Evolutionary conservation across 1,140 invertebrate species (phyloP), one percentile per base, ranked within the genome.

Genomic region (Orchesella cincta): DNA sequence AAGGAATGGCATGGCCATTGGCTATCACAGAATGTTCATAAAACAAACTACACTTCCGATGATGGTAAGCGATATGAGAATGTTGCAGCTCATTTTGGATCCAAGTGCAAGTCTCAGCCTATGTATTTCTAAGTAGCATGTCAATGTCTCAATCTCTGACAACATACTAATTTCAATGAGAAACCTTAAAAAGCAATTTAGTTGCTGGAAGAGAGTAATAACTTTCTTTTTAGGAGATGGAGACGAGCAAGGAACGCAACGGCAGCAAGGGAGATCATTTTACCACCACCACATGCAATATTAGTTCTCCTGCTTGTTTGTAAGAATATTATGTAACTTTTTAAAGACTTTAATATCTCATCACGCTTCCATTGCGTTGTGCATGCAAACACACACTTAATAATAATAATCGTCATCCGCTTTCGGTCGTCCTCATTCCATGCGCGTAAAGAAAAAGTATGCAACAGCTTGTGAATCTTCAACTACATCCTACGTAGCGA

Each of bases 61-160:
- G n/a, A n/a, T n/a, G n/a, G n/a, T n/a, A n/a, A n/a, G n/a, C n/a
- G n/a, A n/a, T n/a, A n/a, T n/a, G n/a, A n/a, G n/a, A n/a, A n/a
- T n/a, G n/a, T n/a, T n/a, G n/a, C n/a, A n/a, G n/a, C n/a, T n/a
- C n/a, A n/a, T n/a, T n/a, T n/a, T n/a, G n/a, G n/a, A n/a, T n/a
- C n/a, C n/a, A n/a, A n/a, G n/a, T n/a, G n/a, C n/a, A n/a, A n/a
- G n/a, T n/a, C n/a, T n/a, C n/a, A n/a, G n/a, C n/a, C n/a, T n/a
- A n/a, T n/a, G 20, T 46, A 20, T 46, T 8, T 46, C 8, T 46
- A 46, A 46, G 39, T 46, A 57, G 23, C 52, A 57, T 57, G 52
- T 57, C 52, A 57, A 57, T 23, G 52, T 57, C 52, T 57, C 52
- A 57, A 57, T 57, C 52, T 57, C 52, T 57, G 52, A 57, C 52